These are phyloP conservation scores for Octodonta nipae DNA, from an alignment of 2,888 invertebrate genomes.

Conservation along the genomic window DNA sequence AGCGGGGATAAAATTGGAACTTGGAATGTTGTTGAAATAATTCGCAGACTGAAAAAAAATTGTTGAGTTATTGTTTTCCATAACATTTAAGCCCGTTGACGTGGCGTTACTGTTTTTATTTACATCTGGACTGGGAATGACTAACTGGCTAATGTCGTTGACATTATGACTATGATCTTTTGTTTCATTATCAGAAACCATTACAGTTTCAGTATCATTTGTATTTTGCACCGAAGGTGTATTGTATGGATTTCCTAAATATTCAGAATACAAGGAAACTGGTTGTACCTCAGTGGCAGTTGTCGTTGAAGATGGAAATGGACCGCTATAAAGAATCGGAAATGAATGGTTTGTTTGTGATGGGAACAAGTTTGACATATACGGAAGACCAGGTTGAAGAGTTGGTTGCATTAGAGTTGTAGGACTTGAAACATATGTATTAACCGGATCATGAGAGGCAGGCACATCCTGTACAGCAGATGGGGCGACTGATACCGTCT, in stretches of 20 bases:
- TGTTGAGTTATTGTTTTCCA: conserved; percentile 8
- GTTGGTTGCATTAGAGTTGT: conserved; percentile 21
- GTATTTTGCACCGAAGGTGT: conserved; percentile 15
- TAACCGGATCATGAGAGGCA: too few species aligned
- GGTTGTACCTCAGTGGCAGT: conserved; percentile 21
- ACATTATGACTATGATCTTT: too few species aligned
- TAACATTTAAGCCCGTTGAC: conserved; percentile 1
- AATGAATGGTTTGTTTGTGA: conserved; percentile 25
- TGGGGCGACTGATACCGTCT: conserved; percentile 7
- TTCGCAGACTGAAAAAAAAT: conserved; percentile 47
- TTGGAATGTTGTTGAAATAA: conserved; percentile 46
- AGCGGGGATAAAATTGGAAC: conserved; percentile 37
- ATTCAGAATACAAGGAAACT: conserved; percentile 40
- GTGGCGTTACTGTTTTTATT: conserved; percentile 11
- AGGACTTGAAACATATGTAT: conserved; percentile 7
- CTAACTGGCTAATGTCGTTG: too few species aligned
- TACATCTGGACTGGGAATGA: conserved; percentile 10
- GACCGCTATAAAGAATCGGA: conserved; percentile 29
- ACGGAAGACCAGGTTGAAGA: conserved; percentile 24
- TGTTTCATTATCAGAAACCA: too few species aligned
- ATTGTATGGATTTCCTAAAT: conserved; percentile 45
- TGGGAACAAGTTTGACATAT: conserved; percentile 20
- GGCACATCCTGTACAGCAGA: conserved; percentile 7
- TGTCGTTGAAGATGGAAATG: conserved; percentile 15
- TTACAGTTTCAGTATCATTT: not conserved